Base-by-base conservation (phyloP, 2,797 vertebrate species). In the Semaprochilodus insignis region DNA sequence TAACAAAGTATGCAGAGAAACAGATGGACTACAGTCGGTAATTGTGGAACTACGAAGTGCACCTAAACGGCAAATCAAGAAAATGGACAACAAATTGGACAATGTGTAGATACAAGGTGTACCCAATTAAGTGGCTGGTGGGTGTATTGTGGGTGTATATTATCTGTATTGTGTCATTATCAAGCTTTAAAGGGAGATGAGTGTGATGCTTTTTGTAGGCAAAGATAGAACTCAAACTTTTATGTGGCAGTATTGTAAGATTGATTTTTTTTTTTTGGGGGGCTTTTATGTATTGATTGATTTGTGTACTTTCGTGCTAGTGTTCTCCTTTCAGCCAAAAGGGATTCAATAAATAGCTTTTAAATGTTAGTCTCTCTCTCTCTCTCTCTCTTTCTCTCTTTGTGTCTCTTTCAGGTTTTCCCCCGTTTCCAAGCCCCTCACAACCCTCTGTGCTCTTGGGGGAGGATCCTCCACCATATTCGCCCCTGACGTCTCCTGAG, bases 401-500 rank as follows among this genome's bases (percentile, higher is more conserved):
- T 72, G 14, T 80, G n/a, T 55, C 60, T 78, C 44, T 80, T 34
- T 59, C 63, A 97, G 97, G 92, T 44, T 96, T 97, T 70, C 93
- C 96, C 55, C 91, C 95, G 0, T 97, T 97, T 84, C 94, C 95
- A 1, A 95, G 94, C 63, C 94, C 94, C 8, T 93, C 94, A 59
- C 95, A 95, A 88, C 95, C 96, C n/a, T 95, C 97, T 0, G 94
- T 97, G 85, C 92, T 97, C 78, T 92, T 96, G 0, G 94, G 95
- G 14, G 96, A 97, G 79, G 96, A 97, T 87, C 97, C 97, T 36
- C 97, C 97, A 0, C 97, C 96, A 4, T 97, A 97, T 85, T 97
- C 97, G 15, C 97, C 97, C 0, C 91, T 97, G 89, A 96, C 96
- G 27, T 97, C 96, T 74, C 97, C 97, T 0, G 97, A 97, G 88